Base-by-base conservation (phyloP, 2,888 invertebrate genomes). In the Diploptera punctata region DNA sequence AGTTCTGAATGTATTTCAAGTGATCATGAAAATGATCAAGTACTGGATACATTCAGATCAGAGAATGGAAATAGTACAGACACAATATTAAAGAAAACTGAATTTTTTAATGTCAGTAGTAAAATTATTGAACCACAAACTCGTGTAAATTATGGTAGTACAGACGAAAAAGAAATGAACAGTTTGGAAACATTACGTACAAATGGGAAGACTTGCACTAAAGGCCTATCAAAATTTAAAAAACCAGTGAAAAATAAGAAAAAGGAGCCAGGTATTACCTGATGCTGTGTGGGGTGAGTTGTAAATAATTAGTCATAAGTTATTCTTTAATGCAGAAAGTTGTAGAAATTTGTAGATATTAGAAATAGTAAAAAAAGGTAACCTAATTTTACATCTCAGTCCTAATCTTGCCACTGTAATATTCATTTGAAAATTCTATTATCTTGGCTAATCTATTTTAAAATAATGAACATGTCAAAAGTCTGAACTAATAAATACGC, bases 251-350 rank as follows among this genome's bases (percentile, higher is more conserved):
- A 62, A 49, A 43, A 43, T 10, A 71, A 65, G 52, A 65, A 71
- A 68, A 61, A 67, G 60, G 33, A 67, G 26, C 31, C 68, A 24
- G 54, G 65, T n/a, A 70, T 70, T 33, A 74, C 74, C 19, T 74
- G 74, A 74, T 74, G 74, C 26, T 74, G 74, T 61, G 62, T 74
- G 18, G 74, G 74, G 70, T 74, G 74, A 74, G 74, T 61, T 60
- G 72, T 38, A 52, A 62, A 49, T 31, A 21, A 33, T 24, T 47
- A 31, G 29, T 44, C 65, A 47, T 44, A 24, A 57, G 65, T 65
- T 65, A 18, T 65, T 65, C 65, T 65, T 65, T 44, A 44, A 21
- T 26, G 18, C 24, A 44, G 65, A 65, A 65, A 65, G 65, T 65
- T 16, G 3, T 29, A 47, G 26, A 65, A 16, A 7, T 65, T 7